Percentiles rank a stretch among this genome's conserved stretches.
These are phyloP conservation scores for Epinotia nisella DNA, from an alignment of 2,888 invertebrate genomes.

Conservation along the genomic window DNA sequence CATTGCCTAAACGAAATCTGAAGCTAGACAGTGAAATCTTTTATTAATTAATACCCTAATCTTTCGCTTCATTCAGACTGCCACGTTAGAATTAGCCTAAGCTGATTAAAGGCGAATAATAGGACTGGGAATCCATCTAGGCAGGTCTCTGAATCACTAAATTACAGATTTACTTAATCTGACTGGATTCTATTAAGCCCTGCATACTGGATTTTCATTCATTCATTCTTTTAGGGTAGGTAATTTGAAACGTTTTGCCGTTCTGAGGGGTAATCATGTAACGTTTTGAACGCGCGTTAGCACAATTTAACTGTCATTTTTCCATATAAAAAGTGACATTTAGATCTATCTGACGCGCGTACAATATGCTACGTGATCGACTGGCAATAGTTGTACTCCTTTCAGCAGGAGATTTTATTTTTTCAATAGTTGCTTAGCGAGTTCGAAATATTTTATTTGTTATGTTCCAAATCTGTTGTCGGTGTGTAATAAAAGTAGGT, in stretches of 20 bases:
- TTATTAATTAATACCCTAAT: conserved; percentile 37
- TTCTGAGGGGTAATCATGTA: too few species aligned
- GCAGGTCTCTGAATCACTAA: conserved; percentile 51
- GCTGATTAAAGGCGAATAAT: conserved; percentile 49
- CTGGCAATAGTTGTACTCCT: not conserved
- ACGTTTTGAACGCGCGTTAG: too few species aligned
- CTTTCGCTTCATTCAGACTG: conserved; percentile 30
- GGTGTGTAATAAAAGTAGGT: too few species aligned
- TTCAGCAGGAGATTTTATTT: not conserved
- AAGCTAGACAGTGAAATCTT: conserved; percentile 19
- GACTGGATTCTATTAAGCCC: conserved; percentile 51
- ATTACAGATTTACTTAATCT: conserved; percentile 53
- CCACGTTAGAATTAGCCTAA: conserved; percentile 42
- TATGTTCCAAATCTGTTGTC: too few species aligned
- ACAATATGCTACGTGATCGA: too few species aligned
- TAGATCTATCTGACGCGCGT: too few species aligned
- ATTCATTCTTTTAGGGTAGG: not conserved
- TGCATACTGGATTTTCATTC: conserved; percentile 22
- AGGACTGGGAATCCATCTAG: conserved; percentile 44
- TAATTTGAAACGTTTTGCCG: not conserved
- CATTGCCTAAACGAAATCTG: conserved; percentile 5
- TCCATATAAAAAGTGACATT: too few species aligned
- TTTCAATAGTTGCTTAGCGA: not conserved
- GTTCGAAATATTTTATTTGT: too few species aligned
- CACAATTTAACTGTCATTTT: too few species aligned